Evolutionary conservation across 2,888 invertebrate genomes (phyloP), one percentile per base, ranked within the genome.

Genomic region (Dryocosmus kuriphilus): DNA sequence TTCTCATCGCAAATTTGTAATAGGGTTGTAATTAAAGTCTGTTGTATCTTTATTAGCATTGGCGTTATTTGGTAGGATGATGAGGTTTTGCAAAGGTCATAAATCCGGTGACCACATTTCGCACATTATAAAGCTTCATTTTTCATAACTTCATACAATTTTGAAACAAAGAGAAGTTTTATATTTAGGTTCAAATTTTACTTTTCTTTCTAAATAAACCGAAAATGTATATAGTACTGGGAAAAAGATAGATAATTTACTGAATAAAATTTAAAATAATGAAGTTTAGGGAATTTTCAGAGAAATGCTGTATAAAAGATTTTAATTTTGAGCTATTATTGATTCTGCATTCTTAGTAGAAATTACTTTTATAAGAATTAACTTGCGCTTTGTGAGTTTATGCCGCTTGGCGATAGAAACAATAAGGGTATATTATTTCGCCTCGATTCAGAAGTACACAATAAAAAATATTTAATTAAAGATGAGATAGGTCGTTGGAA

Each of bases 11-110:
- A 46, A 46, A 46, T 46, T 46, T 46, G 19, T 46, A 46, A 46
- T 46, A 19, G 19, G 24, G 19, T 46, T 51, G 27, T 67, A 67
- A 67, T 41, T 46, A 27, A 51, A 46, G 19, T 27, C 67, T 67
- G 46, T 46, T 67, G 19, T 46, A 67, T 30, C 67, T 67, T 51
- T 46, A 67, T 67, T 67, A 67, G 46, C 67, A 46, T 46, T 67
- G 9, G n/a, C 35, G 11, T 9, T 63, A 63, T 38, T 63, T 63
- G 63, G 38, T 16, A 46, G 46, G 46, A 19, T 55, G 55, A 55
- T 55, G 22, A 55, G 7, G 22, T 55, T 41, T 67, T 30, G 19
- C 16, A 30, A 67, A 67, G n/a, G 46, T 51, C 46, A 67, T 51
- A 46, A 67, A 67, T 67, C n/a, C 55, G 22, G 2, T 55, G 55